Base-by-base conservation (phyloP, 2,888 invertebrate genomes). In the Caradrina clavipalpis region DNA sequence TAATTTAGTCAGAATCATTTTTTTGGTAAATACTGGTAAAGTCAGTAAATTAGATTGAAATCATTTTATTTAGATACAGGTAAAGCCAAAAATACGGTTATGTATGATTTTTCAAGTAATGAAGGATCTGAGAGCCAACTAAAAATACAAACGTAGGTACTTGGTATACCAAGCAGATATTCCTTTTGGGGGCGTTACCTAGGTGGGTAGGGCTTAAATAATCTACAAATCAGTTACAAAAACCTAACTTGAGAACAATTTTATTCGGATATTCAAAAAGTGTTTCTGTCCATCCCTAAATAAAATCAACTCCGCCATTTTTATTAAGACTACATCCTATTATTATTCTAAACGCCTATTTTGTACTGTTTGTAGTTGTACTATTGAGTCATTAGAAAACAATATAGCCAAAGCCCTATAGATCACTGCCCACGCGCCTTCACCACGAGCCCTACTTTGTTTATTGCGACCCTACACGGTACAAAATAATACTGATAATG, bases 371-470 rank as follows among this genome's bases (percentile, higher is more conserved):
- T 78, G 65, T 70, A 66, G 39, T 65, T 80, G 59, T 67, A 75
- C 66, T 90, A 93, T 94, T 93, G 92, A 94, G 93, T 92, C 93
- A 94, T 94, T 95, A 94, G 92, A 93, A 93, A 93, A 93, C 94
- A 94, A 93, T 92, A 94, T 91, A 89, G 91, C 88, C 82, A 84
- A 85, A 83, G 86, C 86, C 83, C 84, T 89, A 89, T 95, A 92
- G 90, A 92, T 95, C 94, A 93, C 78, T 84, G 86, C 95, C 95
- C 88, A 95, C 95, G 91, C 90, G 87, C 89, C 86, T 85, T 94
- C 94, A 90, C 90, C 91, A 90, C 91, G 87, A 90, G 88, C 86
- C 85, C 86, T 80, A 87, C 79, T 83, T 89, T 82, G 90, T 95
- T 95, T 95, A 95, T 92, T 80, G 89, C 76, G 89, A 89, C 92